phyloP scores from a whole-genome alignment of 2,113 vertebrate species.

The Oncorhynchus mykiss region DNA sequence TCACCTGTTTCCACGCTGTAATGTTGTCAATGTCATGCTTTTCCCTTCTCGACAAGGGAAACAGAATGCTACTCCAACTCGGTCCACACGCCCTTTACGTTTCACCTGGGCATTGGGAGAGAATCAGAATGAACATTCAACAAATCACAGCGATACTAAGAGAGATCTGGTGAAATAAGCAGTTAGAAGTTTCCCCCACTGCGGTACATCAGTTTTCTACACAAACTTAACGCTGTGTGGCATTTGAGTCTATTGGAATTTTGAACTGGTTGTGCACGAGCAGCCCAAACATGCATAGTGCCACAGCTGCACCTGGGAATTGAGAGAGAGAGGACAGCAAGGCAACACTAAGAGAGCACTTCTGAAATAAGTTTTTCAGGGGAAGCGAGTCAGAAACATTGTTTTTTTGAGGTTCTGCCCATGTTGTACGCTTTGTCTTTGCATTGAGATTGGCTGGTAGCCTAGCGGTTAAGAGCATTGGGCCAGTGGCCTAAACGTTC shows the following conservation, averaged over 20 bases:
- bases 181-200: conserved; percentile 34
- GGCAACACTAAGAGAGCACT: conserved; percentile 33
- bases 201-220: too few species aligned
- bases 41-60: conserved; percentile 47
- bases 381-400: not conserved
- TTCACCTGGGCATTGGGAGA: conserved; percentile 53
- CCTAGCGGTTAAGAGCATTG: too few species aligned
- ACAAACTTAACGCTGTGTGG: too few species aligned
- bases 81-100: conserved; percentile 44
- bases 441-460: not conserved
- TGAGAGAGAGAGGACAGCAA: conserved; percentile 2
- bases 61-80: conserved; percentile 47
- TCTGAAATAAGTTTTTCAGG: conserved; percentile 23
- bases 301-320: not conserved
- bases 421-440: conserved; percentile 1
- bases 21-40: conserved; percentile 58
- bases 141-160: conserved; percentile 30
- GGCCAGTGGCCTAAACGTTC: too few species aligned
- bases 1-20: conserved; percentile 41
- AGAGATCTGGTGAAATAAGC: conserved; percentile 44
- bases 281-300: too few species aligned
- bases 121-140: conserved; percentile 5
- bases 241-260: too few species aligned
- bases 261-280: too few species aligned
- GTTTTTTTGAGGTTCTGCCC: conserved; percentile 2